A percentile compares a stretch with the other conserved stretches of the same genome.
Evolutionary conservation across 64 coral and sea anemone genomes (phyloP).

Genomic region (Pocillopora verrucosa): DNA sequence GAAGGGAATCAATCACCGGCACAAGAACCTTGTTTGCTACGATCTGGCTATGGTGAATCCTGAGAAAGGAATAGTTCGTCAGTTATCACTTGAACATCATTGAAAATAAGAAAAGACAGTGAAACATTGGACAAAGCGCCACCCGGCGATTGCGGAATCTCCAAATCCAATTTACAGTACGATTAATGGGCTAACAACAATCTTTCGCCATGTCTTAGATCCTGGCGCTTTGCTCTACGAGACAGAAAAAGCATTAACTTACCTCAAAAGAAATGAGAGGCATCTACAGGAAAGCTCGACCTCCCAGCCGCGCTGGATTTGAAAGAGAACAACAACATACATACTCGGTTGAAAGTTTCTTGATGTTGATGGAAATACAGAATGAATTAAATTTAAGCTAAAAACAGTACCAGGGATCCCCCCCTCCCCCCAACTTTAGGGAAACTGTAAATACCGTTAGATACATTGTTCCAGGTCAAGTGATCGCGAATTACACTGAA

Average conservation of each 20-base stretch:
- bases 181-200: too few species aligned
- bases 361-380: background rate
- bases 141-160: too few species aligned
- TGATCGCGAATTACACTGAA: background rate
- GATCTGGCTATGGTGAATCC: constrained; percentile 92
- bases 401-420: too few species aligned
- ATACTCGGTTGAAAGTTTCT: background rate
- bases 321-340: background rate
- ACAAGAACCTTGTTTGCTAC: constrained; percentile 62
- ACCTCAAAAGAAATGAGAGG: constrained; percentile 92
- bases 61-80: background rate
- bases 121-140: too few species aligned
- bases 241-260: background rate
- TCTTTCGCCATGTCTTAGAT: too few species aligned
- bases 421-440: too few species aligned
- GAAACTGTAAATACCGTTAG: too few species aligned
- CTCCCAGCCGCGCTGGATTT: constrained; percentile 76
- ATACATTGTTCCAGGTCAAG: too few species aligned
- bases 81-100: too few species aligned
- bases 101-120: too few species aligned
- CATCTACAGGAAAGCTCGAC: constrained; percentile 88
- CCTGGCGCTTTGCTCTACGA: too few species aligned
- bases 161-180: too few species aligned
- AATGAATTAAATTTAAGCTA: background rate
- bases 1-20: constrained; percentile 77